Percentiles rank a stretch among this genome's conserved stretches.
phyloP scores from a whole-genome alignment of 2,797 vertebrate genomes.

The Sarcoramphus papa region DNA sequence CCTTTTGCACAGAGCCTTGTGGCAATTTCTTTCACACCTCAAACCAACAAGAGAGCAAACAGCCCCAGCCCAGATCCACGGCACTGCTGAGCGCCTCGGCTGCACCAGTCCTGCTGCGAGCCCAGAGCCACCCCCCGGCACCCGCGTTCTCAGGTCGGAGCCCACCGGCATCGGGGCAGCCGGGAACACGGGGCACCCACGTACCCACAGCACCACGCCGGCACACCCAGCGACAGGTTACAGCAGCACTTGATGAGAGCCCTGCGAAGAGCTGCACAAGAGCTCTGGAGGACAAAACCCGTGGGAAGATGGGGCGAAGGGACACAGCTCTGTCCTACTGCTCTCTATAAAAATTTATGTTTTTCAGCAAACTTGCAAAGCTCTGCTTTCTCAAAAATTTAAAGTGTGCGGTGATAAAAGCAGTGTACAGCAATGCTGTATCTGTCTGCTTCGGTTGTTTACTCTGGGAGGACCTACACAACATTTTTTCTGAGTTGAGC shows the following conservation, averaged over 20 bases:
- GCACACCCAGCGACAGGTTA: neutral
- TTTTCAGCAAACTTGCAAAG: neutral
- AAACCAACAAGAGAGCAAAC: neutral
- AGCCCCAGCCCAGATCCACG: neutral
- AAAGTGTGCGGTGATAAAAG: fast-evolving
- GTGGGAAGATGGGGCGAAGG: fast-evolving
- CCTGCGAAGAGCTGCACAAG: neutral
- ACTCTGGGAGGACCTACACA: fast-evolving
- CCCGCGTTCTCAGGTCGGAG: neutral
- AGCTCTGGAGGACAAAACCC: neutral
- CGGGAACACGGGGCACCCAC: neutral
- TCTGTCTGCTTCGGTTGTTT: fast-evolving
- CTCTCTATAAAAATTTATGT: fast-evolving
- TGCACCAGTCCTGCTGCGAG: neutral
- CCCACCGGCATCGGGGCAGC: neutral
- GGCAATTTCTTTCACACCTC: too few relatives aligned
- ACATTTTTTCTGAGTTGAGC: too few relatives aligned
- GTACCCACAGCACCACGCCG: neutral
- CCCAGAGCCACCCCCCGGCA: neutral
- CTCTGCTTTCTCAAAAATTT: neutral
- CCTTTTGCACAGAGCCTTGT: neutral
- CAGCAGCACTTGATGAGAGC: too few relatives aligned
- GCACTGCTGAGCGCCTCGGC: neutral
- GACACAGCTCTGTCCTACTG: fast-evolving
- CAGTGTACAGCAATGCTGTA: fast-evolving